Conservation (phyloP, 2,888 invertebrate species). For the Saturnia japonica region DNA sequence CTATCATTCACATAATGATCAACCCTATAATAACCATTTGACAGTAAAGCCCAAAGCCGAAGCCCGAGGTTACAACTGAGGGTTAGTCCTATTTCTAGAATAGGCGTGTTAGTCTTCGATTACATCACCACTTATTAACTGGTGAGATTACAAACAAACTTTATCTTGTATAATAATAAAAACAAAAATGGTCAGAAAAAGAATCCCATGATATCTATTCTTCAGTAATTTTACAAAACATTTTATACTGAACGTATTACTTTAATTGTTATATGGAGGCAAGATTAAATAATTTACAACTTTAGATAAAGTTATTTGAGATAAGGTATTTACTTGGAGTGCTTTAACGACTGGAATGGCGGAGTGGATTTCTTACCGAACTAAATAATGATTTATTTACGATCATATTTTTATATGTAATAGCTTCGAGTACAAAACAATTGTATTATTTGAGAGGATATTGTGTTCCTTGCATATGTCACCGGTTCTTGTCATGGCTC, state of each 20-base stretch:
- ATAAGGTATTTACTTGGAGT: neutral
- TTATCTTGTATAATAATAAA: too few species aligned
- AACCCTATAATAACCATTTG: too few species aligned
- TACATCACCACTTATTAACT: too few species aligned
- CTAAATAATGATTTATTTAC: neutral
- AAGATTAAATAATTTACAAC: conserved; percentile 7
- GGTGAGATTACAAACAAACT: too few species aligned
- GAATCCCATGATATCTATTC: neutral
- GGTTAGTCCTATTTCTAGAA: too few species aligned
- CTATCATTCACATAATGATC: too few species aligned
- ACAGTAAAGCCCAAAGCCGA: too few species aligned
- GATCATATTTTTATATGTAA: too few species aligned
- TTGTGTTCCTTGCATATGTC: neutral
- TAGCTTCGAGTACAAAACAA: neutral
- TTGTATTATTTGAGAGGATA: neutral
- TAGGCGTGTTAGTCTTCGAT: too few species aligned
- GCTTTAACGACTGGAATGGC: neutral
- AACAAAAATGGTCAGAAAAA: too few species aligned
- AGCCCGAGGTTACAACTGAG: too few species aligned
- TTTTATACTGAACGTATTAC: neutral
- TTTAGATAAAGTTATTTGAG: neutral
- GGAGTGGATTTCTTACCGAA: neutral
- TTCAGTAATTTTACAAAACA: neutral
- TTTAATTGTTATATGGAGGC: neutral
- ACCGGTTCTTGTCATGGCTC: neutral